Base-by-base conservation (phyloP, 2,888 invertebrate genomes). In the Amblyjoppa proteus region DNA sequence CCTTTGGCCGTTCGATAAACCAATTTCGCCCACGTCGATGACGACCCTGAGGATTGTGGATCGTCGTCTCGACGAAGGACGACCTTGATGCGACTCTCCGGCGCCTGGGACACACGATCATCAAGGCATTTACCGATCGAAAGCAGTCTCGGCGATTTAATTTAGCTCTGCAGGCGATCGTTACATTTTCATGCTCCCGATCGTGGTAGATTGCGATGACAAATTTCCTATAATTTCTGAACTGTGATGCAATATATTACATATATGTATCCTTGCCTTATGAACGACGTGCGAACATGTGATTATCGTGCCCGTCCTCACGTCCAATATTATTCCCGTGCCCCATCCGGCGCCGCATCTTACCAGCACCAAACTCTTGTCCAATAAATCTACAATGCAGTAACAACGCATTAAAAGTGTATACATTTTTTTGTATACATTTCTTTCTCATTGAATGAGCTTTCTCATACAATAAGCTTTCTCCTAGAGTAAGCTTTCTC, bases 211-310 rank as follows among this genome's bases (percentile, higher is more conserved):
- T 28, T 58, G 74, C 76, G 68, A 45, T 74, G 74, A 70, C 77
- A 70, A 70, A 0, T 71, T 81, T 76, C 51, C 83, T 82, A 85
- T 84, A 64, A 81, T 80, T 25, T 41, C 16, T 16, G 45, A 13
- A 3, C 20, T 13, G 45, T 16, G 16, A 13, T 16, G 45, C 45
- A 13, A 45, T 13, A 45, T 3, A 45, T 45, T 2, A 41, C 11
- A 41, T 41, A 11, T 3, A 41, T 11, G 11, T 45, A 76, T 49
- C 11, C 94, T 92, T 91, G 95, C 95, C 89, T 95, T 92, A 16
- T 81, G 81, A 82, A 96, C 95, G 80, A 96, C 96, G 91, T 96
- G 96, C 0, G 96, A 95, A 92, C 96, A 96, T 0, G 96, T 96
- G 88, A 96, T 91, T 73, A 96, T 94, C 88, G 95, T 94, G 0